These are phyloP conservation scores for Periplaneta americana DNA, from an alignment of 1,140 invertebrate genomes.

Conservation along the genomic window DNA sequence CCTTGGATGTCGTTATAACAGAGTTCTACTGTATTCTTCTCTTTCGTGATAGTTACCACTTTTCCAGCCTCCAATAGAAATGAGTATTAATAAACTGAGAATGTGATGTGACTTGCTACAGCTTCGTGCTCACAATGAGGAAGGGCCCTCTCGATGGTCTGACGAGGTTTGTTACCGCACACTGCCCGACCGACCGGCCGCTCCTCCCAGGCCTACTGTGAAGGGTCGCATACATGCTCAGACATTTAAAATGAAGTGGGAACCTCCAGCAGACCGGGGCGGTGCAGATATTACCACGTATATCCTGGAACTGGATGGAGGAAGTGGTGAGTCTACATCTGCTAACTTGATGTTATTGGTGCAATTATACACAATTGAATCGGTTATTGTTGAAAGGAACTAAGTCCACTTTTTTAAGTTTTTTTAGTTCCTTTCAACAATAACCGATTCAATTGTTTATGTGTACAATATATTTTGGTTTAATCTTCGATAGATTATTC, in stretches of 20 bases:
- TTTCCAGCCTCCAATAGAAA: too few species aligned
- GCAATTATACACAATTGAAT: neutral
- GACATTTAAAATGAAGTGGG: slow-evolving; percentile 73
- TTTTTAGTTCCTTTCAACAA: neutral
- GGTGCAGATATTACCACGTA: slow-evolving; percentile 72
- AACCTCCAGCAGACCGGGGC: slow-evolving; percentile 69
- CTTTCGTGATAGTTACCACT: too few species aligned
- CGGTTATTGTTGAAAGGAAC: too few species aligned
- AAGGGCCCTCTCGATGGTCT: slow-evolving; percentile 76
- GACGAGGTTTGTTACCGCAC: slow-evolving; percentile 70
- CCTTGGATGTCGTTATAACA: too few species aligned
- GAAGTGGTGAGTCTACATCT: slow-evolving; percentile 37
- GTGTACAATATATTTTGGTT: too few species aligned
- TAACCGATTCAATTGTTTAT: too few species aligned
- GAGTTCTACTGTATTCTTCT: too few species aligned
- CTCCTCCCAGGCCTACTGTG: slow-evolving; percentile 65
- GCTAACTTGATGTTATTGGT: neutral
- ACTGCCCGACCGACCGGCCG: slow-evolving; percentile 62
- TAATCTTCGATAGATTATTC: too few species aligned
- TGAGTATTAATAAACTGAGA: too few species aligned
- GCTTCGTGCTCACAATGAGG: slow-evolving; percentile 70
- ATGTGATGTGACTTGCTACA: slow-evolving; percentile 32
- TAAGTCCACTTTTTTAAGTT: too few species aligned
- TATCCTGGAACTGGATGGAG: slow-evolving; percentile 53
- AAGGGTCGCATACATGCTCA: slow-evolving; percentile 77